Conservation (phyloP, 53 echinoderm and acorn worm species). For the Crossaster papposus region DNA sequence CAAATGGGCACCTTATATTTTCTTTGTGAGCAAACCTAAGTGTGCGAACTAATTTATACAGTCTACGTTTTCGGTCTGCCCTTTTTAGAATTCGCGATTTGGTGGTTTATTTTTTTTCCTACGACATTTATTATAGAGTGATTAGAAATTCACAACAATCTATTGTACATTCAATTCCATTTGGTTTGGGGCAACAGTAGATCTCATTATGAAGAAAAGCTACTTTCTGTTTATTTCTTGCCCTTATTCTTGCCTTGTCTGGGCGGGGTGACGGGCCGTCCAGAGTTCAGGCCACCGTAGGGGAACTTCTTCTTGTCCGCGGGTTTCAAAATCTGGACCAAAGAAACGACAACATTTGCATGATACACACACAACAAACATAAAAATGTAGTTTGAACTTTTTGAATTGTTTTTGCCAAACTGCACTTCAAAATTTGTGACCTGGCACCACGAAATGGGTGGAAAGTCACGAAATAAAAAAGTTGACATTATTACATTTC, state of each 20-base stretch:
- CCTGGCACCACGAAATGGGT: too few species aligned
- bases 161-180: neutral
- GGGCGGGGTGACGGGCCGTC: constrained; percentile 95
- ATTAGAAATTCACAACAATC: neutral
- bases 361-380: neutral
- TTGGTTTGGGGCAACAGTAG: neutral
- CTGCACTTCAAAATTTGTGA: too few species aligned
- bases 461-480: too few species aligned
- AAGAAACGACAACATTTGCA: neutral
- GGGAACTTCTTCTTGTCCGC: constrained; percentile 96
- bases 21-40: too few species aligned
- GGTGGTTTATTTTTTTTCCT: too few species aligned
- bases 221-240: constrained; percentile 62
- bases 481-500: too few species aligned
- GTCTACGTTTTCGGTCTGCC: too few species aligned
- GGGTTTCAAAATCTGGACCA: constrained; percentile 91
- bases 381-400: too few species aligned
- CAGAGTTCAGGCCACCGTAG: constrained; percentile 84
- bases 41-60: too few species aligned
- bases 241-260: constrained; percentile 80
- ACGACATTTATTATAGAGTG: neutral
- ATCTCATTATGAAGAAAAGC: neutral
- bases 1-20: too few species aligned
- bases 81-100: too few species aligned
- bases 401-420: too few species aligned